Evolutionary conservation across 2,888 invertebrate genomes (phyloP), one percentile per base, ranked within the genome.

Genomic region (Idaea dimidiata): DNA sequence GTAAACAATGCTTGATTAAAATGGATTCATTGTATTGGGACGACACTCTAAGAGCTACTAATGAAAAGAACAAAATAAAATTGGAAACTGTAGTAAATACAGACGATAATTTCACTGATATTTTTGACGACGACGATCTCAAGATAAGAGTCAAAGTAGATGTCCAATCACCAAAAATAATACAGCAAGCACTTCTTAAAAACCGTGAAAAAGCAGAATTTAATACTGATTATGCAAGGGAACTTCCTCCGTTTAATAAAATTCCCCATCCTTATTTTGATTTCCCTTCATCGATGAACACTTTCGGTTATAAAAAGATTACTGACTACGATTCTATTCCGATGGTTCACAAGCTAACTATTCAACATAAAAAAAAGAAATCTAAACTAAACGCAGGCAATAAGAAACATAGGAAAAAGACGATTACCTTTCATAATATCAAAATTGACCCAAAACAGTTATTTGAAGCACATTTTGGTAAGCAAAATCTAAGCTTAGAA

Each of bases 281-380:
- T 66, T 80, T 88, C 65, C 88, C 88, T 1, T 77, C 84, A 31
- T 84, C 88, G 16, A 75, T 84, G 69, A 83, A 87, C 60, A 61
- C 84, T 59, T 78, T 85, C 24, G 83, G 81, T 58, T 79, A 76
- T 43, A 84, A 80, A 71, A 86, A 78, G 65, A 59, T 73, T 32
- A 76, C 68, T 43, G 82, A 78, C 64, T 76, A 81, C 53, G 80
- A 82, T 57, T 71, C 79, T 17, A 56, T 72, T 5, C 79, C 84
- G 16, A 60, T 84, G 24, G 24, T 24, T 57, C 86, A 87, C 61
- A 89, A 88, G 78, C 78, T 87, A 67, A 82, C 82, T 54, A 80
- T 89, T 24, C 89, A 24, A 24, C 24, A 89, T 64, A 91, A 89
- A 73, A 91, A 88, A 72, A 92, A 89, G 74, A 91, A 89, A 72